Base-by-base conservation (phyloP, 2,888 invertebrate species). In the Coremacera marginata region DNA sequence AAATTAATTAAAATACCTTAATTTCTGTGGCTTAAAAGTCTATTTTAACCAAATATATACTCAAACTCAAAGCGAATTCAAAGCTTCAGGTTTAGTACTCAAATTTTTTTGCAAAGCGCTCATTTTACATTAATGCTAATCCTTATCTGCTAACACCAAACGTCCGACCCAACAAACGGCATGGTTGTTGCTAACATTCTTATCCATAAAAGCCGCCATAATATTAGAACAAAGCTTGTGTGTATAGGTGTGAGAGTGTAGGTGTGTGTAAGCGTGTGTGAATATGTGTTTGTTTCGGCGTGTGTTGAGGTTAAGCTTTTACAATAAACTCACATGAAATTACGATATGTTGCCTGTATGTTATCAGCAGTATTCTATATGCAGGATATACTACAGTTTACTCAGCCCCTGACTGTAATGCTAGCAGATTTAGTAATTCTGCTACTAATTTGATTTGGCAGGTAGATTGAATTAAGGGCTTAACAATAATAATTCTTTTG, bases 61-160 rank as follows among this genome's bases (percentile, higher is more conserved):
- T 44, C 44, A 44, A 44, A 44, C 44, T 44, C 44, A 44, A 22
- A 19, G 55, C 1, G 52, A 37, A 37, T 37, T 7, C 52, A 52
- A 22, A 19, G 55, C 5, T 55, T 19, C 22, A 19, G 2, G 55
- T 1, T 19, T 11, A 44, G 14, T 44, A 11, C 44, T 11, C 11
- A 44, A 44, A 11, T 44, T 44, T 44, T 44, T 44, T 2, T 44
- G 44, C 14, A 44, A 44, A 44, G 44, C 14, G 44, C 44, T 44
- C 44, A 44, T 44, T 44, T 11, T 44, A 14, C 55, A 55, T 55
- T n/a, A 37, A 60, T 55, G 57, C 65, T 76, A 76, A 70, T 65
- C 55, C 76, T 76, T 70, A 76, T 76, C 76, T 76, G 52, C 65
- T 55, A 9, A 37, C 55, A 65, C 76, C 76, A 76, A 76, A 49